A percentile compares a stretch with the other conserved stretches of the same genome.
phyloP scores from a whole-genome alignment of 2,797 vertebrate species.

The Oreochromis grahami region DNA sequence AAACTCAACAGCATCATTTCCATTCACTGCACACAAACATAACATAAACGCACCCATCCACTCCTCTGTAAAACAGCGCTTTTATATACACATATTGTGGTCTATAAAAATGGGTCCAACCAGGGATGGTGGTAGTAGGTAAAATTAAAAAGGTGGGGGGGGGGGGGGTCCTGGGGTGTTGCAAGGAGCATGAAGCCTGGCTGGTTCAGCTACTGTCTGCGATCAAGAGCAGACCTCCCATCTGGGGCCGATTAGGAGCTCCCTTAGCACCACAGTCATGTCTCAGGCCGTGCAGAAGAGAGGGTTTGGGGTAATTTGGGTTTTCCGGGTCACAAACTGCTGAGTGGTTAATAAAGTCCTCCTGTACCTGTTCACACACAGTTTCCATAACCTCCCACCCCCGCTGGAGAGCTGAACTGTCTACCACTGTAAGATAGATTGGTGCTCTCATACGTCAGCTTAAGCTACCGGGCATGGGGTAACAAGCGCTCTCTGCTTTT shows the following conservation, averaged over 20 bases:
- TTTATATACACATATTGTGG: slow-evolving; percentile 55
- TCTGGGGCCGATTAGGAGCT: slow-evolving; percentile 69
- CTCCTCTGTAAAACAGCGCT: slow-evolving; percentile 48
- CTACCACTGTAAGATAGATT: slow-evolving; percentile 56
- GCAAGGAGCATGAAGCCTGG: slow-evolving; percentile 50
- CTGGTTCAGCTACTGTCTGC: slow-evolving; percentile 73
- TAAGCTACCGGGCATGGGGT: slow-evolving; percentile 44
- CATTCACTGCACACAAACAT: slow-evolving; percentile 44
- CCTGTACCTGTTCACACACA: slow-evolving; percentile 76
- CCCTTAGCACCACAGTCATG: slow-evolving; percentile 43
- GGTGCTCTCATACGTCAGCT: slow-evolving; percentile 49
- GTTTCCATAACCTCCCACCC: slow-evolving; percentile 44
- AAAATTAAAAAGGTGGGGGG: slow-evolving; percentile 51
- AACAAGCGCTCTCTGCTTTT: slow-evolving; percentile 55
- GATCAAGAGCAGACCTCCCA: slow-evolving; percentile 76
- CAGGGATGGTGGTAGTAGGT: slow-evolving; percentile 37
- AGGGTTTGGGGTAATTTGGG: slow-evolving; percentile 76
- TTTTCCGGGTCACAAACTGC: slow-evolving; percentile 77
- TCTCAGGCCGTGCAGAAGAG: slow-evolving; percentile 57
- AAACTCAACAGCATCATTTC: slow-evolving; percentile 33
- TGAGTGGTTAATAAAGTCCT: slow-evolving; percentile 78
- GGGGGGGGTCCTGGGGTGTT: not conserved
- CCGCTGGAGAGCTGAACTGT: slow-evolving; percentile 53
- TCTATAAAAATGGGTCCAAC: slow-evolving; percentile 59
- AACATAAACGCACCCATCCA: slow-evolving; percentile 50